Percentiles rank a stretch among this genome's conserved stretches.
phyloP scores from a whole-genome alignment of 2,888 invertebrate genomes.

The Agriopis aurantiaria region DNA sequence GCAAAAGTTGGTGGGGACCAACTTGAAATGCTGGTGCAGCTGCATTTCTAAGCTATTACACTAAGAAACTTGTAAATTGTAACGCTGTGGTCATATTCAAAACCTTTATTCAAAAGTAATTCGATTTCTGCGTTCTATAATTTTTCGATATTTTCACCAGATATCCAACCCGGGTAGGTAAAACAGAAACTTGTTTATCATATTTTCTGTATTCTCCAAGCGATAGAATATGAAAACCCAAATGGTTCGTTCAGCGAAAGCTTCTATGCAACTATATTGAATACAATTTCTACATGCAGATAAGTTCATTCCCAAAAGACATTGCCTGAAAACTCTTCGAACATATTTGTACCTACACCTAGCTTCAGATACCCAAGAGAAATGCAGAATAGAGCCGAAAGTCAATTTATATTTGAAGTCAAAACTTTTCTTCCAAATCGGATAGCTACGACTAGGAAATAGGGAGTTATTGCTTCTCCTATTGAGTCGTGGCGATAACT shows the following conservation, averaged over 20 bases:
- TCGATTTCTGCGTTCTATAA: too few species aligned
- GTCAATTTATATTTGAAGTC: constrained; percentile 56
- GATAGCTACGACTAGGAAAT: constrained; percentile 42
- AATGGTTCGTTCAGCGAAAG: constrained; percentile 29
- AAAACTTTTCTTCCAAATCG: constrained; percentile 50
- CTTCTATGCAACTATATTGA: constrained; percentile 42
- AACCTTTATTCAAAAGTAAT: too few species aligned
- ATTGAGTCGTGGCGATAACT: constrained; percentile 72
- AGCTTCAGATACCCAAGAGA: constrained; percentile 34
- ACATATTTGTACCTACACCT: constrained; percentile 22
- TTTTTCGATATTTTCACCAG: too few species aligned
- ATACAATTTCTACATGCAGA: constrained; percentile 42
- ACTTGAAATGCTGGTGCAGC: too few species aligned
- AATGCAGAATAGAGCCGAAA: constrained; percentile 42
- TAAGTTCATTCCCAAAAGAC: constrained; percentile 24
- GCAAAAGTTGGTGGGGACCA: too few species aligned
- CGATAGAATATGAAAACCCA: constrained; percentile 29
- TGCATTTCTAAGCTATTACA: too few species aligned
- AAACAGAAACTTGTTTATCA: too few species aligned
- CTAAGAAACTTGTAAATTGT: too few species aligned
- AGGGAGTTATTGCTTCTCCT: constrained; percentile 71
- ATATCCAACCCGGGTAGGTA: too few species aligned
- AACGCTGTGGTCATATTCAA: too few species aligned
- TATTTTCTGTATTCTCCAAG: constrained; percentile 20
- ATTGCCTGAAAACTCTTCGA: constrained; percentile 35